These are phyloP conservation scores for Drosophila nr. medialis DNA, from an alignment of 2,888 invertebrate species.

Conservation along the genomic window DNA sequence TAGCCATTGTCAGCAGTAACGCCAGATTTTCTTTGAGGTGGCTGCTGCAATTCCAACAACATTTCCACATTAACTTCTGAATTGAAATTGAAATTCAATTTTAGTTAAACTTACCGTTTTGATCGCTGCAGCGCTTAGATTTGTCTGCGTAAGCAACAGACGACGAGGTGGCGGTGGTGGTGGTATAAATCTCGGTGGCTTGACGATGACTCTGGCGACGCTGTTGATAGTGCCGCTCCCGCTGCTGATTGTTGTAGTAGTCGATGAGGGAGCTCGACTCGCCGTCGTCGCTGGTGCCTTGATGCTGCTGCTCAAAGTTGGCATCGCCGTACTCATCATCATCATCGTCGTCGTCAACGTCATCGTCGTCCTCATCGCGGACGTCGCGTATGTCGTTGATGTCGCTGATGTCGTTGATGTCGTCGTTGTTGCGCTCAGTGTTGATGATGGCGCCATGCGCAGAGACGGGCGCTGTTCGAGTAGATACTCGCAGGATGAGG, in stretches of 20 bases:
- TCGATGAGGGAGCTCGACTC: conserved; percentile 86
- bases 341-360: conserved; percentile 79
- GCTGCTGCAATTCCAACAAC: conserved; percentile 51
- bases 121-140: conserved; percentile 71
- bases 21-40: conserved; percentile 82
- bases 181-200: conserved; percentile 81
- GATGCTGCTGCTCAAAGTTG: conserved; percentile 83
- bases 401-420: conserved; percentile 31
- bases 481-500: conserved; percentile 83
- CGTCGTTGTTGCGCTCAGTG: conserved; percentile 31
- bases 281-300: conserved; percentile 81
- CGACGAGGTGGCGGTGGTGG: conserved; percentile 84
- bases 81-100: too few species aligned
- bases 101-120: conserved; percentile 62
- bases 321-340: conserved; percentile 83
- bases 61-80: not conserved
- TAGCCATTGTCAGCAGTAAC: conserved; percentile 86
- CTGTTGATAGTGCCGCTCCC: conserved; percentile 86
- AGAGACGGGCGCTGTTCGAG: conserved; percentile 80
- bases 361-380: conserved; percentile 84
- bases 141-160: conserved; percentile 82
- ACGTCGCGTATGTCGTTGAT: conserved; percentile 43
- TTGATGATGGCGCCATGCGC: conserved; percentile 40
- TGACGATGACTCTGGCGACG: conserved; percentile 71
- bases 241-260: conserved; percentile 87